Evolutionary conservation across 2,888 invertebrate species (phyloP), one percentile per base, ranked within the genome.

Genomic region (Melanostoma mellinum): DNA sequence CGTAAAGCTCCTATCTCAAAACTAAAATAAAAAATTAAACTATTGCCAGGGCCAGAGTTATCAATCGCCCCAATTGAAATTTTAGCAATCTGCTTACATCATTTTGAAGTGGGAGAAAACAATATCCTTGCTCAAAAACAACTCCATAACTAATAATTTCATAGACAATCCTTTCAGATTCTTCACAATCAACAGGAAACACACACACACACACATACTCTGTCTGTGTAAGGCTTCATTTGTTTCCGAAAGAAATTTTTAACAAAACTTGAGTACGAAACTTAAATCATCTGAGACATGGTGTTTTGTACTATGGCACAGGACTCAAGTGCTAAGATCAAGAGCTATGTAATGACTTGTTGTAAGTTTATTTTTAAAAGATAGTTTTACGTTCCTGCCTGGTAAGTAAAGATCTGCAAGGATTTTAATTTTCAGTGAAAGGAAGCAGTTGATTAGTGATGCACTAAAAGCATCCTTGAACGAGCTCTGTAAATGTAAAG

Each of bases 361-460:
- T 58, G 20, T 20, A 61, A 55, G 67, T 71, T 67, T 65, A 58
- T 55, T 40, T 33, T 6, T 33, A 8, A 35, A 42, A 46, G 4
- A 44, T 55, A 56, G 67, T 68, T 33, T 60, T 55, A 35, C 20
- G 20, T 40, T 55, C 10, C 33, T 44, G 40, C 30, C 30, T 35
- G 46, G 36, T 61, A 72, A 72, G n/a, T 33, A 35, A 55, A 61
- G n/a, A 58, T 8, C 38, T 40, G 40, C 10, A 10, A 50, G 36
- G 63, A 68, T 48, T 63, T 69, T 63, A 69, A 80, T 65, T 74
- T 69, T 40, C 48, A 50, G 20, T 73, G 32, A 74, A 74, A 50
- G n/a, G 60, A 73, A 74, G 50, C 38, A 40, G 42, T 58, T 60
- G 75, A 20, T 32, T 42, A 42, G 32, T 55, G 58, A 35, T 36